These are phyloP conservation scores for Madoqua kirkii DNA, from an alignment of 2,113 vertebrate genomes.

Conservation along the genomic window DNA sequence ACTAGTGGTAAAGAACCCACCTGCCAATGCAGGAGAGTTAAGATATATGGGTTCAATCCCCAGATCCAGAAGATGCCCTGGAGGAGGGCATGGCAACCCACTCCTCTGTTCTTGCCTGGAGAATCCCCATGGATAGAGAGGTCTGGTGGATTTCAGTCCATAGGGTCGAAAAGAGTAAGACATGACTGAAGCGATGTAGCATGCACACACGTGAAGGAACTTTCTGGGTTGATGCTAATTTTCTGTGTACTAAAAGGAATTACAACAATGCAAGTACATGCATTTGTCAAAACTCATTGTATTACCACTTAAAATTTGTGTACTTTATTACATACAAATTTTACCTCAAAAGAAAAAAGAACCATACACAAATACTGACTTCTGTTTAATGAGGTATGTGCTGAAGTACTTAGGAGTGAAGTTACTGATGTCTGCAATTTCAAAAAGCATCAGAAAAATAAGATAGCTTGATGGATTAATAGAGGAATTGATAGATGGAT, in stretches of 20 bases:
- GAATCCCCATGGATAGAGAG: neutral
- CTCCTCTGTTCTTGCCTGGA: neutral
- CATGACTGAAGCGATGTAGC: neutral
- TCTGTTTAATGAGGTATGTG: neutral
- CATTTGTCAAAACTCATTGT: neutral
- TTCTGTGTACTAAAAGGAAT: neutral
- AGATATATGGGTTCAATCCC: neutral
- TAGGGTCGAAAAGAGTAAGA: neutral
- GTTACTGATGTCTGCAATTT: neutral
- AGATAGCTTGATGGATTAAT: neutral
- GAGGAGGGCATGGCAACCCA: neutral
- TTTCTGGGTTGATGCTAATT: neutral
- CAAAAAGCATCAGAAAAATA: neutral
- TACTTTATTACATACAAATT: neutral
- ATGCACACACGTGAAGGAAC: neutral
- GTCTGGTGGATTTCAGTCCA: neutral
- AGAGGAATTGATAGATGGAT: neutral
- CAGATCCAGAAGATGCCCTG: neutral
- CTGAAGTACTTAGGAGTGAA: neutral
- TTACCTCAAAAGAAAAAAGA: neutral
- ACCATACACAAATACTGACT: neutral
- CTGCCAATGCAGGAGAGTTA: neutral
- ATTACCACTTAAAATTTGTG: neutral
- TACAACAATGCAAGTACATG: neutral
- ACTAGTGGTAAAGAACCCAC: neutral